A percentile compares a stretch with the other conserved stretches of the same genome.
Evolutionary conservation across 2,888 invertebrate species (phyloP).

Genomic region (Nymphalis c-album): DNA sequence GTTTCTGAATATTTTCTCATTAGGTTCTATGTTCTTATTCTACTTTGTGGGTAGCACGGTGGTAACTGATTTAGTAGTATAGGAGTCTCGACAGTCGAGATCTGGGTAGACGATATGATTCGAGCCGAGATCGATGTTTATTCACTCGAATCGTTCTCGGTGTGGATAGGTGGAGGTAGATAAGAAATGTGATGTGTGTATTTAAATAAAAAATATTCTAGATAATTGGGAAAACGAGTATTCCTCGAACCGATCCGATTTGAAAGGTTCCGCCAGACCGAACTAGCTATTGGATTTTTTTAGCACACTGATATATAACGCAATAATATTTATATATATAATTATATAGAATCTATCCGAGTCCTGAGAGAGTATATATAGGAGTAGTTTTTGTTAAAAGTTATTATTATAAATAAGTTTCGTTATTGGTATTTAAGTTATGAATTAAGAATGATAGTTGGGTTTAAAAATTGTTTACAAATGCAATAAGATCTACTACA

Average conservation of each 20-base stretch:
- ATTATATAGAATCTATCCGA: slow-evolving; percentile 11
- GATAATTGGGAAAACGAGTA: slow-evolving; percentile 23
- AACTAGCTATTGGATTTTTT: slow-evolving; percentile 2
- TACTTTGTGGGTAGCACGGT: background rate
- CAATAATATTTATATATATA: slow-evolving; percentile 7
- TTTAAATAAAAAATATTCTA: slow-evolving; percentile 18
- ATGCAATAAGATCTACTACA: slow-evolving; percentile 9
- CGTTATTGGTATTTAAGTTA: slow-evolving; percentile 15
- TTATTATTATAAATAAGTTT: slow-evolving; percentile 21
- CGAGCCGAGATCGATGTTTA: background rate
- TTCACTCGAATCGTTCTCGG: background rate
- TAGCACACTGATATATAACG: slow-evolving; percentile 2
- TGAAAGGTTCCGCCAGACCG: background rate
- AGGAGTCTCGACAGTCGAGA: background rate
- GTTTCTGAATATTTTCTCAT: background rate
- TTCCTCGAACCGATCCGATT: slow-evolving; percentile 15
- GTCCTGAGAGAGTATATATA: slow-evolving; percentile 19
- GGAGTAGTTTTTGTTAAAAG: slow-evolving; percentile 11
- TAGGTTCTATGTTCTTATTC: background rate
- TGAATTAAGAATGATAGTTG: slow-evolving; percentile 2
- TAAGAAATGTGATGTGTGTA: slow-evolving; percentile 20
- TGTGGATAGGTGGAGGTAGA: slow-evolving; percentile 16
- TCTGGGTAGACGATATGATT: background rate
- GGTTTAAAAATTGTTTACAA: background rate
- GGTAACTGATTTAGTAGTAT: background rate